Evolutionary conservation across 1,140 invertebrate genomes (phyloP).

Genomic region (Dicyema japonicum): DNA sequence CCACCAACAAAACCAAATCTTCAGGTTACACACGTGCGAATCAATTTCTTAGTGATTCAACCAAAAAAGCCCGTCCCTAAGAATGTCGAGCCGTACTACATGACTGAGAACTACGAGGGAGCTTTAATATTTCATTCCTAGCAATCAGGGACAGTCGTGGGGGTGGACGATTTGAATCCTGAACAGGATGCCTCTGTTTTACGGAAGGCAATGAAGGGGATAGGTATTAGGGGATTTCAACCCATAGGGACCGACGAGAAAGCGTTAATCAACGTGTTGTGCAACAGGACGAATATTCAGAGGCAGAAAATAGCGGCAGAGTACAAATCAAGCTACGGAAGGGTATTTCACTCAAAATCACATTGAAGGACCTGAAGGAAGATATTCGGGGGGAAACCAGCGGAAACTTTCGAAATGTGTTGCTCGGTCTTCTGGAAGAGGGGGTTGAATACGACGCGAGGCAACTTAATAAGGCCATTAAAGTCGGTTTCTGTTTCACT

Average conservation of each 20-base stretch:
- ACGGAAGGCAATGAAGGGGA: conserved; percentile 14
- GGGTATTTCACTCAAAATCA: conserved; percentile 12
- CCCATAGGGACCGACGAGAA: conserved; percentile 50
- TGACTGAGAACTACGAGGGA: conserved; percentile 11
- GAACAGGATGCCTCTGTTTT: conserved; percentile 11
- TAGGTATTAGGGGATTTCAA: too few relatives aligned
- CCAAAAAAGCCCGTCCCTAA: conserved; percentile 3
- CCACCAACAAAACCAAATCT: not conserved
- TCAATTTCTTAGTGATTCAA: not conserved
- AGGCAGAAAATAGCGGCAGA: conserved; percentile 50
- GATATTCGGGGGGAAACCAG: conserved; percentile 18
- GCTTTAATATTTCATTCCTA: not conserved
- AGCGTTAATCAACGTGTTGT: conserved; percentile 53
- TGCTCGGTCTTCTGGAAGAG: conserved; percentile 10
- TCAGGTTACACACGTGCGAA: conserved; percentile 1
- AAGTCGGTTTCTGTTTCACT: conserved; percentile 9
- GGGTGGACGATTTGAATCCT: conserved; percentile 8
- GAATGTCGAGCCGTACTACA: conserved; percentile 12
- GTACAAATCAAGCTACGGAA: conserved; percentile 70
- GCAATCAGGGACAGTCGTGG: not conserved
- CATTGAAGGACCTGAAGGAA: conserved; percentile 11
- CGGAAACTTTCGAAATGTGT: conserved; percentile 12
- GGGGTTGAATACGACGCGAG: conserved; percentile 18
- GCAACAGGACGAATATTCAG: conserved; percentile 49
- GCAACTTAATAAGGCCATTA: conserved; percentile 15